Percentiles rank a stretch among this genome's conserved stretches.
Conservation (phyloP, 2,888 invertebrate genomes). For the Elegia similella region DNA sequence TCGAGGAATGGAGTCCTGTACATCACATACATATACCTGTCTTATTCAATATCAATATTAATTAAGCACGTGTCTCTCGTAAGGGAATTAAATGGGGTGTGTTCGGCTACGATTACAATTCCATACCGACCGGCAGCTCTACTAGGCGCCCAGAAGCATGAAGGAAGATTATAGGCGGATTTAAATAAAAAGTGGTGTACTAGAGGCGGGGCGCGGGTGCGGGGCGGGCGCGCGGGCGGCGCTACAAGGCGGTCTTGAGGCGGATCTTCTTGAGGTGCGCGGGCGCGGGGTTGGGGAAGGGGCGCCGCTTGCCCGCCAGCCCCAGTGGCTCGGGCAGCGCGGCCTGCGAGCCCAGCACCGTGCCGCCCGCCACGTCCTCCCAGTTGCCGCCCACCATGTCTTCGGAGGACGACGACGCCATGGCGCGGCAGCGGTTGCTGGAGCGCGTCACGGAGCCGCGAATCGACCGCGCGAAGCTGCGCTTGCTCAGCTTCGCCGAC, state of each 20-base stretch:
- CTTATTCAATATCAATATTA: too few relatives aligned
- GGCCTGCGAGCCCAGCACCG: constrained; percentile 36
- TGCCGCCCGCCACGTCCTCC: constrained; percentile 58
- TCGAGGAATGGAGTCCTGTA: too few relatives aligned
- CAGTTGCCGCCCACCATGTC: constrained; percentile 45
- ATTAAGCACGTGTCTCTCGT: too few relatives aligned
- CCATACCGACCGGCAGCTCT: too few relatives aligned
- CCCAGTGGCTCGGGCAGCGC: constrained; percentile 28
- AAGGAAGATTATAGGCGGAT: too few relatives aligned
- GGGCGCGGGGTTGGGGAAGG: constrained; percentile 53
- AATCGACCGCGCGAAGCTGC: constrained; percentile 51
- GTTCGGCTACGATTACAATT: too few relatives aligned
- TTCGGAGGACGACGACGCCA: constrained; percentile 61
- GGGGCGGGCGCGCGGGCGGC: constrained; percentile 48
- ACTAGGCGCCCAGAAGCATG: too few relatives aligned
- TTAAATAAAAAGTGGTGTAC: not conserved
- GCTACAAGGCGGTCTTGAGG: constrained; percentile 67
- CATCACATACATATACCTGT: too few relatives aligned
- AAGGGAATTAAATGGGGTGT: too few relatives aligned
- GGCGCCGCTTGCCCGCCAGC: constrained; percentile 48
- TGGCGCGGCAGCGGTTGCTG: constrained; percentile 40
- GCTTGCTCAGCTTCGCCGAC: constrained; percentile 54
- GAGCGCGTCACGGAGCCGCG: constrained; percentile 33
- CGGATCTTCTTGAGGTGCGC: constrained; percentile 70
- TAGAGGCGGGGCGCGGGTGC: constrained; percentile 25